These are phyloP conservation scores for Diacarnus erythraeanus DNA, from an alignment of 37 sponge, comb jelly and placozoan species.

Conservation along the genomic window DNA sequence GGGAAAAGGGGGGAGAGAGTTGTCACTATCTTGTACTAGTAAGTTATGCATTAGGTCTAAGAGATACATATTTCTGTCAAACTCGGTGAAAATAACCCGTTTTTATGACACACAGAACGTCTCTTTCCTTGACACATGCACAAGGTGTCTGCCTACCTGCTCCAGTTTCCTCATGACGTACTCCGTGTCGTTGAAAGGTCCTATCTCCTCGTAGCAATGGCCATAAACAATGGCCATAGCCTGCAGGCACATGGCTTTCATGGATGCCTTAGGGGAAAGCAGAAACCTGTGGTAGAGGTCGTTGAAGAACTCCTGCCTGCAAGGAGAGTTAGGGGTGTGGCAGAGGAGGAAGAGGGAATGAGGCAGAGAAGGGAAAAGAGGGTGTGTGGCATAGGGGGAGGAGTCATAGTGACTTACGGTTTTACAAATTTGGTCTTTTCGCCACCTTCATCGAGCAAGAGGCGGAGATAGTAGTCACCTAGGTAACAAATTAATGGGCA, in stretches of 20 bases:
- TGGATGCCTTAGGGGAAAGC: constrained; percentile 92
- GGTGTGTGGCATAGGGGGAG: neutral
- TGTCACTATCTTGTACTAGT: neutral
- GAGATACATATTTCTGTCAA: too few species aligned
- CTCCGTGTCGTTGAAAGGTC: constrained; percentile 94
- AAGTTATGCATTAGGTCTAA: too few species aligned
- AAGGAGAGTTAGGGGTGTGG: too few species aligned
- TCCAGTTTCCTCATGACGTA: constrained; percentile 87
- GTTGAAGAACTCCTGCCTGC: constrained; percentile 94
- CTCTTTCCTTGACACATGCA: neutral
- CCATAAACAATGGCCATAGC: constrained; percentile 99
- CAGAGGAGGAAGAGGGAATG: neutral
- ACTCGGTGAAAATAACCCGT: too few species aligned
- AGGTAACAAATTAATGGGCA: neutral
- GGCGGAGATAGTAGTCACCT: constrained; percentile 94
- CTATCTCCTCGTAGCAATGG: constrained; percentile 92
- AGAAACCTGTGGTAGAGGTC: constrained; percentile 98
- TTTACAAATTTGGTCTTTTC: constrained; percentile 80
- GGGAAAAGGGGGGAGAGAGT: constrained; percentile 3
- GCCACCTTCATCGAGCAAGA: constrained; percentile 92
- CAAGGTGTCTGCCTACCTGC: constrained; percentile 36
- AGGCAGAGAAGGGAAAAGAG: neutral
- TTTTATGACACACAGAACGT: too few species aligned
- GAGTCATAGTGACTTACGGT: constrained; percentile 55
- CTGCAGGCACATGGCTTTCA: constrained; percentile 99